Conservation (phyloP, 2,113 vertebrate genomes). For the Phyllostomus discolor region DNA sequence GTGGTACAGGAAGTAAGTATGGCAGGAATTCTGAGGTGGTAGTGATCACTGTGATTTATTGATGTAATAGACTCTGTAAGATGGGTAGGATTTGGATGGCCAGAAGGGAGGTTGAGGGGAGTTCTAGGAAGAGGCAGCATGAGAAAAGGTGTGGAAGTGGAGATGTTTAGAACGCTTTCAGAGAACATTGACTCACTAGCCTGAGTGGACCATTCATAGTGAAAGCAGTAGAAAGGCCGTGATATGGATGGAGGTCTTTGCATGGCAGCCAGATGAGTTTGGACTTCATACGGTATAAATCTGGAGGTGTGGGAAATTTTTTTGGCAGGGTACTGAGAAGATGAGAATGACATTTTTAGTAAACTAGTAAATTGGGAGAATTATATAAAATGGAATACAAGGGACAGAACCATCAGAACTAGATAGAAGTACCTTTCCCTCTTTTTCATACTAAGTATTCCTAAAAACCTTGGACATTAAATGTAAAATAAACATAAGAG, state of each 20-base stretch:
- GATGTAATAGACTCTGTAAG: neutral
- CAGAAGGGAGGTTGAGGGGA: neutral
- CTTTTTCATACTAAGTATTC: neutral
- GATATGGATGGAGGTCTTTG: neutral
- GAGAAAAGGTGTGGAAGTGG: neutral
- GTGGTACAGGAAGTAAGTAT: neutral
- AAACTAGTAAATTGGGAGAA: neutral
- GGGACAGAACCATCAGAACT: slow-evolving; percentile 2
- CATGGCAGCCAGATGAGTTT: neutral
- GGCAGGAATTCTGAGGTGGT: neutral
- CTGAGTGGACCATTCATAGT: neutral
- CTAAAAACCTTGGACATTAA: neutral
- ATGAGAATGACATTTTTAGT: neutral
- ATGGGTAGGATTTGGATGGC: neutral
- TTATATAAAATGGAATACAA: neutral
- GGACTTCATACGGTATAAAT: neutral
- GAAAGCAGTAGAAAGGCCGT: neutral
- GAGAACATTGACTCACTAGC: neutral
- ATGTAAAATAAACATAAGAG: neutral
- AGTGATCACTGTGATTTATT: neutral
- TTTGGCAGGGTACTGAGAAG: neutral
- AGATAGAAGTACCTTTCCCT: neutral
- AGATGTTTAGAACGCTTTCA: neutral
- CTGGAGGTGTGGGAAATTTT: neutral
- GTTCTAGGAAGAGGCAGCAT: neutral